Evolutionary conservation across 1,140 invertebrate genomes (phyloP), one percentile per base, ranked within the genome.

Genomic region (Phortica variegata): DNA sequence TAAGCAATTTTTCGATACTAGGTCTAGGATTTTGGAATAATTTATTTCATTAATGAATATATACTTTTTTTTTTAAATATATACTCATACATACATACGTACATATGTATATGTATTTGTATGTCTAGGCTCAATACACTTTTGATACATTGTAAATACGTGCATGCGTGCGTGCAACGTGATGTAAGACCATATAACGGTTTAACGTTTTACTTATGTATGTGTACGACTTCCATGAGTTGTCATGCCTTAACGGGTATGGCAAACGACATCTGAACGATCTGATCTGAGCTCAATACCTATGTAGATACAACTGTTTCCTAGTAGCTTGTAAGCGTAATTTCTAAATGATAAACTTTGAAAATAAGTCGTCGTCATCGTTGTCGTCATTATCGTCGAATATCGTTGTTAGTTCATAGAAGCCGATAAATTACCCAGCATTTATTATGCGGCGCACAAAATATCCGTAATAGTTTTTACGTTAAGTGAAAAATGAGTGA

Each of bases 391-490:
- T 53, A 39, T 37, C n/a, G n/a, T n/a, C n/a, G 23, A 26, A 26
- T 6, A 26, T 26, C 23, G 23, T 26, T 26, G 10, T 26, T 26
- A 26, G 23, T 26, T 10, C 10, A n/a, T 26, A 26, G 10, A 26
- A 26, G 23, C 23, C 23, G 23, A 26, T 6, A 15, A 34, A 34
- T 52, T 49, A 54, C 60, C 60, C 45, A 73, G 70, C 70, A 73
- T 73, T 73, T 69, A 73, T 73, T 73, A 73, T 73, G 69, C 70
- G 70, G 38, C 70, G 70, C 70, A 73, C 70, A 73, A 72, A 52
- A 54, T 47, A 53, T 34, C n/a, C n/a, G n/a, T n/a, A n/a, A n/a
- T n/a, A n/a, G n/a, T n/a, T n/a, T n/a, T n/a, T n/a, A n/a, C n/a
- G n/a, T n/a, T n/a, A n/a, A n/a, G n/a, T n/a, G n/a, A n/a, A n/a